A percentile compares a stretch with the other conserved stretches of the same genome.
Evolutionary conservation across 2,888 invertebrate genomes (phyloP).

Genomic region (Nasonovia ribisnigri): DNA sequence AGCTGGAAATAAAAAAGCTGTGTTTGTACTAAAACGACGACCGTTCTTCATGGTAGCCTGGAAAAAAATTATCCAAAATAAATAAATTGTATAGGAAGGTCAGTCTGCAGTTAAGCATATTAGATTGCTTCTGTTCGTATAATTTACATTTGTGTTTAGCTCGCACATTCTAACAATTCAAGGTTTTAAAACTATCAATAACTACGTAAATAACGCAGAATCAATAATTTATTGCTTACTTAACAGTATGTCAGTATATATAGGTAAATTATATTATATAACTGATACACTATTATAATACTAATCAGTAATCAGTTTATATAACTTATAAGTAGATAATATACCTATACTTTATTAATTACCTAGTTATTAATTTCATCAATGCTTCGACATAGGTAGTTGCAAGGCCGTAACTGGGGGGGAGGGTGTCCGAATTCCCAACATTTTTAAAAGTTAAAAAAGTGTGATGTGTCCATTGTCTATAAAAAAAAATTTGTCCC

Average conservation of each 20-base stretch:
- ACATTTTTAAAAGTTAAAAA: no score
- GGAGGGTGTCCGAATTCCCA: no score
- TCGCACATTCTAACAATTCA: background rate
- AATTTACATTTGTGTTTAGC: background rate
- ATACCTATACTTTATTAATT: background rate
- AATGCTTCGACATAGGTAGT: background rate
- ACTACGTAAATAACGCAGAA: background rate
- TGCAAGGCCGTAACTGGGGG: background rate
- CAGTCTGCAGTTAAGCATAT: background rate
- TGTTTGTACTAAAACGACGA: slow-evolving; percentile 77
- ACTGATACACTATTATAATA: background rate
- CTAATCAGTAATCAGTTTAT: background rate
- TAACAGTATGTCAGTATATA: no score
- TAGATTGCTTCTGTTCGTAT: background rate
- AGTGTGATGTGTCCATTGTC: no score
- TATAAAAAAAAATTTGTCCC: no score
- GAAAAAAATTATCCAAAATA: slow-evolving; percentile 3
- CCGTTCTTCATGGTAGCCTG: slow-evolving; percentile 77
- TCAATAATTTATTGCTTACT: background rate
- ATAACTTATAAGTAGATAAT: no score
- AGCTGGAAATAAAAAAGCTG: slow-evolving; percentile 77
- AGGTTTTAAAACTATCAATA: background rate
- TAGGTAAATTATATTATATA: background rate
- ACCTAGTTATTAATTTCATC: background rate
- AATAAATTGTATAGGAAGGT: background rate